Percentiles rank a stretch among this genome's conserved stretches.
Conservation (phyloP, 1,140 invertebrate species). For the Pseudomyrmex pallidus region DNA sequence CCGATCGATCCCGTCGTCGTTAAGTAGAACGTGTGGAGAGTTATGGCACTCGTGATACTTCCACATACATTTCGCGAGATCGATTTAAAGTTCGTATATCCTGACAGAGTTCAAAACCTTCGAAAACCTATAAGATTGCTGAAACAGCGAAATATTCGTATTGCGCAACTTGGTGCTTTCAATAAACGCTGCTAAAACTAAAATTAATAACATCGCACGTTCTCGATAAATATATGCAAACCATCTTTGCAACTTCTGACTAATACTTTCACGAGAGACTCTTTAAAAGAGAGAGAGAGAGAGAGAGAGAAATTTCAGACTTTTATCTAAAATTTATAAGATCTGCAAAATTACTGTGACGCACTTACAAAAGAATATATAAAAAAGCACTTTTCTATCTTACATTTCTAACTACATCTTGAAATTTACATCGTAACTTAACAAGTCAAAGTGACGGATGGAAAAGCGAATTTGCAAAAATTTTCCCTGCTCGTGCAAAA, state of each 20-base stretch:
- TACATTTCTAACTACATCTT: conserved; percentile 18
- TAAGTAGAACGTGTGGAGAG: conserved; percentile 60
- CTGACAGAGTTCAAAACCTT: conserved; percentile 38
- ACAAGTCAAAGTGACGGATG: conserved; percentile 32
- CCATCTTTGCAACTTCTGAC: not conserved
- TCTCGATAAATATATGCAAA: not conserved
- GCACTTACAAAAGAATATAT: conserved; percentile 28
- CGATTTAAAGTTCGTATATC: conserved; percentile 65
- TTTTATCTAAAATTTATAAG: not conserved
- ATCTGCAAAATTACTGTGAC: not conserved
- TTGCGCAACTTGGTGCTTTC: conserved; percentile 56
- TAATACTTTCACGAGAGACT: not conserved
- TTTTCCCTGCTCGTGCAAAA: conserved; percentile 9
- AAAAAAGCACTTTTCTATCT: not conserved
- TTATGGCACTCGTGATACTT: conserved; percentile 63
- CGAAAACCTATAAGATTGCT: conserved; percentile 53
- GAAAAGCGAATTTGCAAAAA: conserved; percentile 49
- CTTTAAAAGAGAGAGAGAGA: not conserved
- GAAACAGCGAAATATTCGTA: conserved; percentile 63
- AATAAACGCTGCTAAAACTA: conserved; percentile 70
- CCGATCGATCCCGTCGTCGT: conserved; percentile 59
- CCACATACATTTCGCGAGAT: conserved; percentile 33
- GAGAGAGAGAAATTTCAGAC: no score
- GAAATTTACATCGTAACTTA: conserved; percentile 48
- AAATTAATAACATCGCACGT: conserved; percentile 64